Base-by-base conservation (phyloP, 2,888 invertebrate genomes). In the Amiota minor region DNA sequence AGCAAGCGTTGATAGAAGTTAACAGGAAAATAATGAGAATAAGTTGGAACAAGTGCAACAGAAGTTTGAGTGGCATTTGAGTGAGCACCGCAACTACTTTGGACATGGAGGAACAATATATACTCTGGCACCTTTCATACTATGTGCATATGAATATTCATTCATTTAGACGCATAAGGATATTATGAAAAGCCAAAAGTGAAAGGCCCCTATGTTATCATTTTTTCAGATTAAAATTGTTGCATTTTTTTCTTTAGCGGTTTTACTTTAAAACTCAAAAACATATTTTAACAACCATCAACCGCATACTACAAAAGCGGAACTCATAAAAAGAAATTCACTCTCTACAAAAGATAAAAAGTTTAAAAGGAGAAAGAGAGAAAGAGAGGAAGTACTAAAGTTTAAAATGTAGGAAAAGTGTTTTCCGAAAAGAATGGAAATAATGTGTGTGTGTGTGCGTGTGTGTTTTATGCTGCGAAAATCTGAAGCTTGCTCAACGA, bases 401-500 rank as follows among this genome's bases (percentile, higher is more conserved):
- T 45, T n/a, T n/a, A n/a, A n/a, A n/a, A 23, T 23, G 6, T 64
- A 23, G 64, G 14, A 16, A 10, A 18, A 20, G 12, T 16, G 4
- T 16, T 16, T 20, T 1, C 14, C 45, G 12, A 11, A 12, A 16
- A 61, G 67, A 18, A 50, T 23, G 35, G 75, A 81, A 81, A 83
- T 83, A 82, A 84, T 84, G 84, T 80, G 82, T 81, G 80, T 82
- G 83, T 81, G 84, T 81, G 84, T 80, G 65, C 65, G 18, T 59
- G 49, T 18, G 47, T 47, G 47, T n/a, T 1, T 11, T 11, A 50
- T 11, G 50, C 2, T 20, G 14, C 23, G 35, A 50, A 83, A 83
- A 83, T 83, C 83, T 82, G 83, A 82, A 81, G 83, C 80, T 75
- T 80, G 81, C 82, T 80, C 53, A 35, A 35, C 67, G 67, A 68